Evolutionary conservation across 2,113 vertebrate species (phyloP).

Genomic region (Casuarius casuarius): DNA sequence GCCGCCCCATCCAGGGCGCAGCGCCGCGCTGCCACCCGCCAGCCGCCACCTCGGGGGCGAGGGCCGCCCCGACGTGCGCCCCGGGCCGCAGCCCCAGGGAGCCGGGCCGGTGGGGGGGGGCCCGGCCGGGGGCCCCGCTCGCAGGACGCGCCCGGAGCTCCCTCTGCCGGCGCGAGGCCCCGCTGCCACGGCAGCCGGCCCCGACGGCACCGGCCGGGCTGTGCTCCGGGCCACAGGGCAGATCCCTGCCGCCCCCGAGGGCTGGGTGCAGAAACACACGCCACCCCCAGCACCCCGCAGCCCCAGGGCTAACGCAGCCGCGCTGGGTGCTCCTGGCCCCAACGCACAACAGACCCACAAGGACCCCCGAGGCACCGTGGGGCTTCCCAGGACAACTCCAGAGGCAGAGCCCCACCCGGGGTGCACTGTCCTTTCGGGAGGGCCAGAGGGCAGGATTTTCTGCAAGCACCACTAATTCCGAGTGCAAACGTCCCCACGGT

Average conservation of each 20-base stretch:
- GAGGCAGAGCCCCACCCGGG: too few species aligned
- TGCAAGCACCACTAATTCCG: rapidly evolving
- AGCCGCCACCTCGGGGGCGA: too few species aligned
- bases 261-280: too few species aligned
- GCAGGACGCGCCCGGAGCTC: slow-evolving; percentile 35
- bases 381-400: too few species aligned
- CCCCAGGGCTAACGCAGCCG: not conserved
- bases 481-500: not conserved
- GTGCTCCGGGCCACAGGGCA: too few species aligned
- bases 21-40: too few species aligned
- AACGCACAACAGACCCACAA: not conserved
- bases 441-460: not conserved
- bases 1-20: not conserved
- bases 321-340: not conserved
- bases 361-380: too few species aligned
- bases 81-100: not conserved
- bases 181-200: not conserved
- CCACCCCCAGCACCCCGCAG: too few species aligned
- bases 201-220: not conserved
- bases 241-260: too few species aligned
- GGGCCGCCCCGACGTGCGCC: not conserved
- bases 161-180: slow-evolving; percentile 32
- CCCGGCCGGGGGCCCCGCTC: not conserved
- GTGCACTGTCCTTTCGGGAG: not conserved
- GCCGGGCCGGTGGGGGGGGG: too few species aligned